Evolutionary conservation across 2,888 invertebrate species (phyloP), one percentile per base, ranked within the genome.

Genomic region (Ommatoiulus sabulosus): DNA sequence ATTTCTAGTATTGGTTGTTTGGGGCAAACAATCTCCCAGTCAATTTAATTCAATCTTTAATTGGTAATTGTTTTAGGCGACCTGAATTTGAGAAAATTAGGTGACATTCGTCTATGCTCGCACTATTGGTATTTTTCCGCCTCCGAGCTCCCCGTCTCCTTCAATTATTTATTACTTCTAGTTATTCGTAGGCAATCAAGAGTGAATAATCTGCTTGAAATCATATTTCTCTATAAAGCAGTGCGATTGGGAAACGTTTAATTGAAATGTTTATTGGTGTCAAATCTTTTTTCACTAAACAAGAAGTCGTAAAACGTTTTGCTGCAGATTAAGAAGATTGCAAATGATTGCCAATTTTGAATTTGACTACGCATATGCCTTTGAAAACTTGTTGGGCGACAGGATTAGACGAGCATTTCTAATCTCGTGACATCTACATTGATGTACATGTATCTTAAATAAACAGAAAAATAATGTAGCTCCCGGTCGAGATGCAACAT

Each of bases 371-470:
- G 4, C 20, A 20, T 7, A 20, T 20, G n/a, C 20, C 6, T 20
- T 63, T n/a, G 63, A 63, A 63, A 63, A 63, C 63, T 63, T 63
- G 63, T 63, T 63, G 63, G 63, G 63, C 15, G 52, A 63, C 20
- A 63, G n/a, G n/a, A n/a, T 63, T 63, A n/a, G n/a, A n/a, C 63
- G 20, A n/a, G 20, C 7, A n/a, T 63, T 63, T 52, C 52, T 15
- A 52, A 35, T 35, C 2, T 35, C 35, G 35, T 35, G 35, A 35
- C 35, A 35, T 35, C 35, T 35, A 35, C 35, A 35, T 35, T 35
- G 35, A 35, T 35, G 35, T 35, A 35, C 35, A 2, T 35, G 35
- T 35, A 35, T 35, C 35, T 35, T 35, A 35, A 35, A 35, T 35
- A 35, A 35, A 35, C 35, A 35, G 35, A 35, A 35, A 35, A 35